Evolutionary conservation across 2,113 vertebrate species (phyloP), one percentile per base, ranked within the genome.

Genomic region (Megaceryle maxima): DNA sequence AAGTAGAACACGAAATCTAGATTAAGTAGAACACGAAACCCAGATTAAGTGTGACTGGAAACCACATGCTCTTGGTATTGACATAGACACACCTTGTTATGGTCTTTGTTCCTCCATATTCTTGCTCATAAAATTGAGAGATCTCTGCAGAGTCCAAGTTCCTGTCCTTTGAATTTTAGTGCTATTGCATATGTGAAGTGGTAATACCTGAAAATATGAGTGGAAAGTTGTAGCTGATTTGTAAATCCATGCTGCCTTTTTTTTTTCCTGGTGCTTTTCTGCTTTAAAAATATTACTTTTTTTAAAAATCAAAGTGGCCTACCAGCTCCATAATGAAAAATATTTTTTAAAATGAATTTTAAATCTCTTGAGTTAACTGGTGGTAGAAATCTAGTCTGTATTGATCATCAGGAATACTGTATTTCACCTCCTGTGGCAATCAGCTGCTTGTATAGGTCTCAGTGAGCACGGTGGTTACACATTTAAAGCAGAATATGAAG

Each of bases 61-160:
- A 33, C 59, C 0, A 0, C 72, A n/a, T 28, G 84, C 50, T 62
- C 50, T 77, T 60, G 39, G 5, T 84, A 33, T 79, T 94, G 56
- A 56, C 24, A 16, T 48, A 60, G 68, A 26, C 78, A 44, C 90
- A 35, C 83, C 90, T 88, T 39, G 9, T 70, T 90, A 18, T 2
- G 15, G 39, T 62, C 89, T 85, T 87, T 85, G 67, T 74, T 56
- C 64, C 60, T 90, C 11, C 17, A 9, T 93, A 92, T 93, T 83
- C 56, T 59, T 70, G 16, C 76, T 67, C 14, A 8, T 83, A 81
- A 79, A 89, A 37, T 24, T 18, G 62, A 28, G 44, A 20, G 74
- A 26, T 11, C 15, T 68, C 20, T 81, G 20, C 39, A 43, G 69
- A 67, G 46, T 87, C 20, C 46, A 56, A 6, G 16, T 75, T 80